Conservation (phyloP, 1,140 invertebrate species). For the Chionoecetes opilio region DNA sequence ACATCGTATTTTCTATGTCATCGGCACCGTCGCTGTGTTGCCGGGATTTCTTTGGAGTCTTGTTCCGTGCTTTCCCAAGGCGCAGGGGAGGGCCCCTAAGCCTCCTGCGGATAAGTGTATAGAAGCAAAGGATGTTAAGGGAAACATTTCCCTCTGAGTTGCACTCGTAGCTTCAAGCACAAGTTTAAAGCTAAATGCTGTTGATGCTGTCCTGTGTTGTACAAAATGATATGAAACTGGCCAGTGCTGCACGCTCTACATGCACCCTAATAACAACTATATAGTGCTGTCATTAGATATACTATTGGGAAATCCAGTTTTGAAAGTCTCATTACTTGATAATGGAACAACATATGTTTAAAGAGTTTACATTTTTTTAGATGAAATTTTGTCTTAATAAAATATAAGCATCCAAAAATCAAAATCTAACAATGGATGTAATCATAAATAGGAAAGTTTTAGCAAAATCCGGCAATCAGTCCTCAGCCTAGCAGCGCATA, state of each 20-base stretch:
- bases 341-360: neutral
- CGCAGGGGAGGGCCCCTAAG: neutral
- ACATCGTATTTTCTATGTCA: neutral
- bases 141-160: neutral
- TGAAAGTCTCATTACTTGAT: neutral
- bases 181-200: neutral
- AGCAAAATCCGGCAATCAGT: neutral
- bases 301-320: neutral
- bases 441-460: neutral
- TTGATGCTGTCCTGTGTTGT: neutral
- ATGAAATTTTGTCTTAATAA: neutral
- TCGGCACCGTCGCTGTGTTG: neutral
- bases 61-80: constrained; percentile 53
- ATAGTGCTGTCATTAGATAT: neutral
- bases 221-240: neutral
- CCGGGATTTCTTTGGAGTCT: constrained; percentile 49
- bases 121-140: neutral
- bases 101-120: constrained; percentile 58
- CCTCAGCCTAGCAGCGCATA: neutral
- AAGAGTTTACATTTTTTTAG: neutral
- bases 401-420: neutral
- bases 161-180: neutral
- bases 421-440: neutral
- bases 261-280: neutral
- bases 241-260: neutral